Base-by-base conservation (phyloP, 2,113 vertebrate genomes). In the Pipa parva region DNA sequence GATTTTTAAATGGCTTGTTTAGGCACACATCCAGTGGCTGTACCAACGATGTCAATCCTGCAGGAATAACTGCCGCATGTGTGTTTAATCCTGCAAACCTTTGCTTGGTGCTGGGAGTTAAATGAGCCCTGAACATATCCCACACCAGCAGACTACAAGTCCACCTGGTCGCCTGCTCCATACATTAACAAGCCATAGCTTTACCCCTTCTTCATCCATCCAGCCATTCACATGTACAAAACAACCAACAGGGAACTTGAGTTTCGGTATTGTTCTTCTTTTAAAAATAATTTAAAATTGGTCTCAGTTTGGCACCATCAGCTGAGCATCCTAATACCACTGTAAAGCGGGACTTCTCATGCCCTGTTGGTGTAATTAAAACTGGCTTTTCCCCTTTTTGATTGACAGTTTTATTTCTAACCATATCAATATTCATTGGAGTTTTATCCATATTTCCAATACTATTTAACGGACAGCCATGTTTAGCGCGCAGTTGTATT, bases 341-440 rank as follows among this genome's bases (percentile, higher is more conserved):
- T 45, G 42, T 45, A 45, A 45, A 45, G 13, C 42, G 5, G 42
- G 42, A 45, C 42, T 45, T 45, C 42, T 45, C 42, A 45, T 31
- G 29, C 10, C 29, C 29, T 31, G 29, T 31, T 31, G 29, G 4
- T 31, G 4, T 31, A 31, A 31, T 31, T 31, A 31, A 31, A 31
- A 31, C 10, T 31, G 29, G 4, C 10, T 31, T 31, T 31, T 60
- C 58, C 45, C 58, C 58, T 45, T 60, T n/a, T 60, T 60, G 26
- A 50, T 36, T 51, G 71, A 48, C 51, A 69, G 46, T 65, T 63
- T 20, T 28, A 28, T 74, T 79, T 73, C 51, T 72, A 50, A 61
- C 4, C 66, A 31, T 31, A 31, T 31, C 29, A 31, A 31, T 5
- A 31, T 31, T 31, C 29, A 31, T 31, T 31, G 29, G 29, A 31